phyloP scores from a whole-genome alignment of 1,140 invertebrate genomes.

The Ceratina japonica region DNA sequence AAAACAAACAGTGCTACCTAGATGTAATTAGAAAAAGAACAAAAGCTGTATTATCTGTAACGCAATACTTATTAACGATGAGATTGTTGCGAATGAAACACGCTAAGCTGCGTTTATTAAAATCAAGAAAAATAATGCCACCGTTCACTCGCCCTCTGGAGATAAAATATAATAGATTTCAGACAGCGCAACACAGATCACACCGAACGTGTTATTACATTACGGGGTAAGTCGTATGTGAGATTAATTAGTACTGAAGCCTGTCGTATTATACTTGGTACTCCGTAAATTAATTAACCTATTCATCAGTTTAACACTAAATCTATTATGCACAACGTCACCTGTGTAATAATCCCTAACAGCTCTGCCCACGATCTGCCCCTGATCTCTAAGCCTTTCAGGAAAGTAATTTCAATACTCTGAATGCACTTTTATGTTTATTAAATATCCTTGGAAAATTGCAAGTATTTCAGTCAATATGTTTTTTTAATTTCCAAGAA shows the following conservation, averaged over 20 bases:
- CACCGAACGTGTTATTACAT: neutral
- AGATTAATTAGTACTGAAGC: neutral
- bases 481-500: too few relatives aligned
- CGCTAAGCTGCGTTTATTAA: constrained; percentile 23
- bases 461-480: too few relatives aligned
- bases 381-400: too few relatives aligned
- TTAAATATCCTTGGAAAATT: too few relatives aligned
- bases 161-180: neutral
- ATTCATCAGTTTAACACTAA: too few relatives aligned
- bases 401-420: too few relatives aligned
- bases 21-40: constrained; percentile 50
- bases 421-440: too few relatives aligned
- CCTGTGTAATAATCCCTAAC: too few relatives aligned
- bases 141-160: neutral
- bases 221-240: neutral
- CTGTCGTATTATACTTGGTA: too few relatives aligned
- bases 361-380: too few relatives aligned
- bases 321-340: too few relatives aligned
- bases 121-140: neutral
- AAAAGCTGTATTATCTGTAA: constrained; percentile 53
- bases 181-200: neutral
- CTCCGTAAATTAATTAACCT: neutral
- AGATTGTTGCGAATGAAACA: constrained; percentile 48
- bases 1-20: constrained; percentile 51
- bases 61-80: constrained; percentile 50